phyloP scores from a whole-genome alignment of 1,140 invertebrate genomes.

The Drosophila mojavensis region DNA sequence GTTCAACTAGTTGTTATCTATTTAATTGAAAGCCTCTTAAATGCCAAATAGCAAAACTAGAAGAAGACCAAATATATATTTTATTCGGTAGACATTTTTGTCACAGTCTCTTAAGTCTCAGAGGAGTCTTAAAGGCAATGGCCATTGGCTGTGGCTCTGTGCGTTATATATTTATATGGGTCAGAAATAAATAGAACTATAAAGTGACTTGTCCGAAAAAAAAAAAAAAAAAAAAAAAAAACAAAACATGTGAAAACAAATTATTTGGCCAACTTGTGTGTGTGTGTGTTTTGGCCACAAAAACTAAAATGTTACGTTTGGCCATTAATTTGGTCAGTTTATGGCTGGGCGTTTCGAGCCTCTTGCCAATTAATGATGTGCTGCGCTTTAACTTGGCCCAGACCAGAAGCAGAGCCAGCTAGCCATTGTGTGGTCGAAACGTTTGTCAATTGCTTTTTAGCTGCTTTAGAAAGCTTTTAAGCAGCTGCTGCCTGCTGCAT shows the following conservation, averaged over 20 bases:
- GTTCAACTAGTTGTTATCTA: not conserved
- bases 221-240: slow-evolving; percentile 17
- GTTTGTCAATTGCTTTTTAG: slow-evolving; percentile 38
- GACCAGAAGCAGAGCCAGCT: slow-evolving; percentile 6
- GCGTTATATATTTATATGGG: slow-evolving; percentile 13
- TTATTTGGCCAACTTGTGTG: slow-evolving; percentile 7
- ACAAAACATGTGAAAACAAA: slow-evolving; percentile 32
- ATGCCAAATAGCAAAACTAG: not conserved
- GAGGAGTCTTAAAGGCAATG: slow-evolving; percentile 8
- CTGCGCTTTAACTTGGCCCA: slow-evolving; percentile 6
- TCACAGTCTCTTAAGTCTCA: slow-evolving; percentile 15
- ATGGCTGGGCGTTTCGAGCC: slow-evolving; percentile 9
- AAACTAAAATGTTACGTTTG: slow-evolving; percentile 40
- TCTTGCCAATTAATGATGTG: slow-evolving; percentile 33
- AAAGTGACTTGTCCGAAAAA: slow-evolving; percentile 39
- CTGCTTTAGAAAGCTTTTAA: slow-evolving; percentile 72
- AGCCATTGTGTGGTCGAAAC: slow-evolving; percentile 19
- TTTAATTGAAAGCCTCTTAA: slow-evolving; percentile 3
- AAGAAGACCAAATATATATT: not conserved
- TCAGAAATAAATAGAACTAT: slow-evolving; percentile 48
- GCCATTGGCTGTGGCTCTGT: not conserved
- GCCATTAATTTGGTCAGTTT: slow-evolving; percentile 43
- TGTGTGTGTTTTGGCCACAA: slow-evolving; percentile 30
- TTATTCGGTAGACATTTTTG: slow-evolving; percentile 8
- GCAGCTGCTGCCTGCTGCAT: slow-evolving; percentile 58